phyloP scores from a whole-genome alignment of 2,888 invertebrate species.

The Drosophila paucipuncta region DNA sequence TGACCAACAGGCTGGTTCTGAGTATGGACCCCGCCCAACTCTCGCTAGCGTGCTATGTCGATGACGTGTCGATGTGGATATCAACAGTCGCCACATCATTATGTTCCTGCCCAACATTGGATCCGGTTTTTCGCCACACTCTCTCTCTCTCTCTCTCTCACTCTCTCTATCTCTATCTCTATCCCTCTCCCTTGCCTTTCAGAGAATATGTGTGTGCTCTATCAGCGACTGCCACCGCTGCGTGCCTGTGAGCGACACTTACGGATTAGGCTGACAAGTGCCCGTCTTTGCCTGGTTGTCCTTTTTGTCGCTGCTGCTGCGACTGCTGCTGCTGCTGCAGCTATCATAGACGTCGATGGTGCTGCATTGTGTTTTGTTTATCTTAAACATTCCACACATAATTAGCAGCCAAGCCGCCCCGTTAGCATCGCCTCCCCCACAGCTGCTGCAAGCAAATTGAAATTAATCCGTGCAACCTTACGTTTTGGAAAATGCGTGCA shows the following conservation, averaged over 20 bases:
- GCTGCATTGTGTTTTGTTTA: conserved; percentile 75
- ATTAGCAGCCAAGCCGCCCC: conserved; percentile 72
- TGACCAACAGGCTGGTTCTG: conserved; percentile 81
- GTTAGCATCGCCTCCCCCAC: conserved; percentile 25
- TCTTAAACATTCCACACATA: conserved; percentile 80
- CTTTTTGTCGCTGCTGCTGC: conserved; percentile 57
- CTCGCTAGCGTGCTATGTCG: conserved; percentile 50
- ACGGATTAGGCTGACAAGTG: conserved; percentile 79
- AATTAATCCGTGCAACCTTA: conserved; percentile 83
- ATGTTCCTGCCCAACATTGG: conserved; percentile 43
- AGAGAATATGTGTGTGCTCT: conserved; percentile 65
- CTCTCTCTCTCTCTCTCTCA: conserved; percentile 1
- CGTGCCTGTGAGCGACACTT: conserved; percentile 79
- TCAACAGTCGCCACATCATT: conserved; percentile 68
- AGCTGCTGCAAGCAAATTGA: conserved; percentile 77
- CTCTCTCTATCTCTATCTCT: neutral
- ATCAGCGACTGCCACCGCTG: conserved; percentile 72
- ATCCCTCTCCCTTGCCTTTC: neutral
- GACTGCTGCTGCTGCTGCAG: conserved; percentile 30
- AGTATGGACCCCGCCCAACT: conserved; percentile 1
- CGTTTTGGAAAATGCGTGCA: conserved; percentile 72
- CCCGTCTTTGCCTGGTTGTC: conserved; percentile 65
- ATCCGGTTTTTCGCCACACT: conserved; percentile 23
- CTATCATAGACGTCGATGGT: conserved; percentile 25
- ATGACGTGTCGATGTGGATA: conserved; percentile 72